phyloP scores from a whole-genome alignment of 1,140 invertebrate species.

The Centruroides sculpturatus region DNA sequence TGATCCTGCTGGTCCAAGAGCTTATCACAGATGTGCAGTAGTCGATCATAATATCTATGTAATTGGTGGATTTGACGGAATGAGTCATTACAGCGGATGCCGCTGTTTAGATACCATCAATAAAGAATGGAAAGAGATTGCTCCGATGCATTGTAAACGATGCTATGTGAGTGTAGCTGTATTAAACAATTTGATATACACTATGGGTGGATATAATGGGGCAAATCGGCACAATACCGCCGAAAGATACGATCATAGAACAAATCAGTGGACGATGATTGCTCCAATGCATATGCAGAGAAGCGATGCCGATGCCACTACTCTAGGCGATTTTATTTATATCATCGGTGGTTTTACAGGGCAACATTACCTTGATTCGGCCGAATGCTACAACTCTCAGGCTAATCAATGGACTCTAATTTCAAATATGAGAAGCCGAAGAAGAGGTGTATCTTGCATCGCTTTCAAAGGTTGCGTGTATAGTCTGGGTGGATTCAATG shows the following conservation, averaged over 20 bases:
- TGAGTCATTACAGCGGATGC: conserved; percentile 49
- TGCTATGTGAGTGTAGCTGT: no score
- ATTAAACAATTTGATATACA: conserved; percentile 25
- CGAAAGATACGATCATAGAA: conserved; percentile 18
- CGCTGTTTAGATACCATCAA: conserved; percentile 46
- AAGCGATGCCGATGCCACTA: conserved; percentile 23
- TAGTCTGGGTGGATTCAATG: conserved; percentile 40
- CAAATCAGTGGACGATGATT: conserved; percentile 27
- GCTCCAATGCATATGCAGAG: conserved; percentile 23
- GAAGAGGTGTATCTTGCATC: no score
- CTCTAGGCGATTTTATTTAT: conserved; percentile 48
- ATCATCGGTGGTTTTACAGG: conserved; percentile 51
- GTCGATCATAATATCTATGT: no score
- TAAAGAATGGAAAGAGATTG: conserved; percentile 36
- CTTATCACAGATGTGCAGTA: no score
- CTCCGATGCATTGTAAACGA: no score
- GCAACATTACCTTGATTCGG: conserved; percentile 45
- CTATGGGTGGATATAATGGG: conserved; percentile 38
- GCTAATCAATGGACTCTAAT: conserved; percentile 76
- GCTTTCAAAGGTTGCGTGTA: conserved; percentile 15
- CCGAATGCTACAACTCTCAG: conserved; percentile 39
- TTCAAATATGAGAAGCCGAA: conserved; percentile 38
- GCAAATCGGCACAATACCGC: conserved; percentile 27
- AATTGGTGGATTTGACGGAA: conserved; percentile 27
- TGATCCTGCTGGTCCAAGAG: conserved; percentile 32